Conservation (phyloP, 2,113 vertebrate genomes). For the Crypturellus undulatus region DNA sequence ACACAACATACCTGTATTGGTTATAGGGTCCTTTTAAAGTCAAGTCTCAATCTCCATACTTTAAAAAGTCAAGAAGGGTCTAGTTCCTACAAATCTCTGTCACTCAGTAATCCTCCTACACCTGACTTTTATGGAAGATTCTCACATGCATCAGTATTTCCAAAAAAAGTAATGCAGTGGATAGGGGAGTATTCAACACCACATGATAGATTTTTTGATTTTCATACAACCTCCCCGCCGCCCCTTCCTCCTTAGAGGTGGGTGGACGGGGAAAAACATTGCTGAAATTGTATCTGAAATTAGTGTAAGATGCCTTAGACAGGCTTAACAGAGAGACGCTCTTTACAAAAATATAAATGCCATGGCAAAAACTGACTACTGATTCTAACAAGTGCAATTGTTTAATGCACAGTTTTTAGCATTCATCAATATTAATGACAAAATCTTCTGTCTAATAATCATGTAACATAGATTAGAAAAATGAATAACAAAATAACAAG, state of each 20-base stretch:
- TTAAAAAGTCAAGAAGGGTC: not conserved
- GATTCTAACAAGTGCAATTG: not conserved
- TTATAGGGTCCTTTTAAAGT: not conserved
- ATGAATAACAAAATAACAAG: not conserved
- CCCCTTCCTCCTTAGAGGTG: rapidly evolving
- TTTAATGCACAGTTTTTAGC: not conserved
- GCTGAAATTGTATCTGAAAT: not conserved
- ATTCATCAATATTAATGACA: not conserved
- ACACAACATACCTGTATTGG: not conserved
- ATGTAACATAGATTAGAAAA: not conserved
- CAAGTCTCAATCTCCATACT: not conserved
- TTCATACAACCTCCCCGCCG: not conserved
- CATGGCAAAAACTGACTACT: not conserved
- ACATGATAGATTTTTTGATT: not conserved
- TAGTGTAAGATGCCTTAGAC: not conserved
- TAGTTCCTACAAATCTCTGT: not conserved
- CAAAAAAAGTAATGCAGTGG: not conserved
- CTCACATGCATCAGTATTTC: not conserved
- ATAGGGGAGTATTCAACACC: not conserved
- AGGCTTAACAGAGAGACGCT: not conserved
- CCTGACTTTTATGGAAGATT: not conserved
- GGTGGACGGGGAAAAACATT: not conserved
- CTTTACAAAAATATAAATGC: not conserved
- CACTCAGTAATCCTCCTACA: not conserved
- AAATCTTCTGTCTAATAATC: not conserved